Base-by-base conservation (phyloP, 2,888 invertebrate species). In the Agrochola circellaris region DNA sequence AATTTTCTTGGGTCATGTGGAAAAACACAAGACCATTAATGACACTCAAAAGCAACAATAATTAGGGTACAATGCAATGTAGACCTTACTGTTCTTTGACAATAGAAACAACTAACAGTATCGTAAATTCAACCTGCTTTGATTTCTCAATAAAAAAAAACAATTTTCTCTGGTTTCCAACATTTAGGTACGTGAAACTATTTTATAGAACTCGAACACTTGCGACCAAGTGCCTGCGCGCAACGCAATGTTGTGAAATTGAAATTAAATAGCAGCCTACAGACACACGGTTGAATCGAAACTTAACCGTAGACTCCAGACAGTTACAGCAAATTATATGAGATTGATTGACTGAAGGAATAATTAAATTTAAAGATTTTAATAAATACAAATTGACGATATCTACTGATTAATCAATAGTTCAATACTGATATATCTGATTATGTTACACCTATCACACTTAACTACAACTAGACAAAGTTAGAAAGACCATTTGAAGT, bases 151-250 rank as follows among this genome's bases (percentile, higher is more conserved):
- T 13, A 65, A 60, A 61, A 17, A 67, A 34, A n/a, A 42, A 11
- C 1, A 3, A 2, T 58, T n/a, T 20, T 45, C 23, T 15, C 6
- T 73, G 34, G 48, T 79, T 79, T 79, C 42, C 34, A 11, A 23
- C 23, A 58, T 60, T 58, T 30, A 30, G 30, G 30, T 30, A 69
- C 26, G 68, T 79, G 68, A 75, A 69, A 58, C 64, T 69, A 69
- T 54, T 67, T 48, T 20, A 34, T 7, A 42, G 51, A 75, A 65
- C 23, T 67, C 13, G n/a, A 34, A 58, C 64, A 72, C 56, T 15
- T 56, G 30, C 20, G 26, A 42, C 56, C 38, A 34, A 68, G 11
- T 51, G 17, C 15, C 30, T n/a, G 34, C 11, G 54, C n/a, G n/a
- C 34, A 34, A 51, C 23, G 23, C 15, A 75, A 30, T 68, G 17